A percentile compares a stretch with the other conserved stretches of the same genome.
Conservation (phyloP, 2,113 vertebrate species). For the Peromyscus californicus region DNA sequence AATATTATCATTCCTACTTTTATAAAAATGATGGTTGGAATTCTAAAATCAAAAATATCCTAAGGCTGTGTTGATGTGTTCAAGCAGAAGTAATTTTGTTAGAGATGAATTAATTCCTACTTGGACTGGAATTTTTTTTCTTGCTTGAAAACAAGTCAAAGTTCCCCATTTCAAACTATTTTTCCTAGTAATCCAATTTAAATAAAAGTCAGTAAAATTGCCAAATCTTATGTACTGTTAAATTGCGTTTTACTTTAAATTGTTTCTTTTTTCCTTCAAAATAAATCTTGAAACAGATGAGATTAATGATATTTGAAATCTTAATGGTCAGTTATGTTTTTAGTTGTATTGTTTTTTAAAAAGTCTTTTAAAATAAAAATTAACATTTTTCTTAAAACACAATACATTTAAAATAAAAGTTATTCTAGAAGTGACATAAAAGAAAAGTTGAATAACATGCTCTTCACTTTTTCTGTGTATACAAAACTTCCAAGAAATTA, state of each 20-base stretch:
- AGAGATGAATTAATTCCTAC: neutral
- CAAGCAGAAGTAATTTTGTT: neutral
- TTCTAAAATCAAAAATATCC: conserved; percentile 20
- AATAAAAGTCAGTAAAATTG: conserved; percentile 56
- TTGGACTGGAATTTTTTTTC: neutral
- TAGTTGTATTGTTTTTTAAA: neutral
- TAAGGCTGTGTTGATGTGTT: neutral
- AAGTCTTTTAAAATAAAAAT: neutral
- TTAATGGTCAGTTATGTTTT: neutral
- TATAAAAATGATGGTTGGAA: neutral
- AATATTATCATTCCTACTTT: conserved; percentile 2
- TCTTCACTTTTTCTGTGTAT: neutral
- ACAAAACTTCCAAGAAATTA: neutral
- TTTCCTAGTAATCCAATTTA: conserved; percentile 67
- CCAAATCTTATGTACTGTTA: conserved; percentile 1
- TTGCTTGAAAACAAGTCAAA: neutral
- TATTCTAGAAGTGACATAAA: neutral
- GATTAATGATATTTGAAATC: neutral
- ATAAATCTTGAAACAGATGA: neutral
- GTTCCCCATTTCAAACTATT: conserved; percentile 31
- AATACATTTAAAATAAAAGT: neutral
- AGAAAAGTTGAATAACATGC: neutral
- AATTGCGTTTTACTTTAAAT: neutral
- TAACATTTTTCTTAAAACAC: neutral
- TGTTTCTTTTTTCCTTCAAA: neutral